Percentiles rank a stretch among this genome's conserved stretches.
These are phyloP conservation scores for Austrofundulus limnaeus DNA, from an alignment of 2,113 vertebrate genomes.

Conservation along the genomic window DNA sequence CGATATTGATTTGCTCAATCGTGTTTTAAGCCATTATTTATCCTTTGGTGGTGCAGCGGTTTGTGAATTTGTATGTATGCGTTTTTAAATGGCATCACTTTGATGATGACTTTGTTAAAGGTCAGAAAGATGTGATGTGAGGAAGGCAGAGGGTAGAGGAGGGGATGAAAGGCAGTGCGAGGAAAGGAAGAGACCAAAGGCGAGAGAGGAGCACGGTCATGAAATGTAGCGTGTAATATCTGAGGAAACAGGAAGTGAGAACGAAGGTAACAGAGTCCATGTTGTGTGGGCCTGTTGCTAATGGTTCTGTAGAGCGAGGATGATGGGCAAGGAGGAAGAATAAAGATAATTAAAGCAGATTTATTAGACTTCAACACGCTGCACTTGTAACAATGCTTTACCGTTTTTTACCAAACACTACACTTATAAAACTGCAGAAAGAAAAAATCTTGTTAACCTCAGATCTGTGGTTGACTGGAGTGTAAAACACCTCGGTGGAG, in stretches of 20 bases:
- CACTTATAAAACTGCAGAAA: too few relatives aligned
- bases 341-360: constrained; percentile 57
- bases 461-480: constrained; percentile 16
- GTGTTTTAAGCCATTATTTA: constrained; percentile 36
- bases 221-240: not conserved
- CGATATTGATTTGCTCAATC: constrained; percentile 29
- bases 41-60: constrained; percentile 23
- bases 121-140: constrained; percentile 42
- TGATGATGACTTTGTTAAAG: constrained; percentile 50
- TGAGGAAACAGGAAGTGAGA: constrained; percentile 17
- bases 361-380: constrained; percentile 33
- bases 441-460: constrained; percentile 50
- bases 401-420: too few relatives aligned
- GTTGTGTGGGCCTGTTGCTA: constrained; percentile 66
- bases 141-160: constrained; percentile 1
- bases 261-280: constrained; percentile 55
- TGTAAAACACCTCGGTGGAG: not conserved
- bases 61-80: constrained; percentile 35
- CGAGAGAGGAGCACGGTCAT: not conserved
- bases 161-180: constrained; percentile 5
- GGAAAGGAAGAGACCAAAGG: not conserved
- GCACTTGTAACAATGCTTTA: constrained; percentile 18
- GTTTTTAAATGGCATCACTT: constrained; percentile 46
- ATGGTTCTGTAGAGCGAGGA: constrained; percentile 46
- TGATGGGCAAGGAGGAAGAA: constrained; percentile 45